Percentiles rank a stretch among this genome's conserved stretches.
Evolutionary conservation across 2,113 vertebrate genomes (phyloP).

Genomic region (Puffinus mauretanicus): DNA sequence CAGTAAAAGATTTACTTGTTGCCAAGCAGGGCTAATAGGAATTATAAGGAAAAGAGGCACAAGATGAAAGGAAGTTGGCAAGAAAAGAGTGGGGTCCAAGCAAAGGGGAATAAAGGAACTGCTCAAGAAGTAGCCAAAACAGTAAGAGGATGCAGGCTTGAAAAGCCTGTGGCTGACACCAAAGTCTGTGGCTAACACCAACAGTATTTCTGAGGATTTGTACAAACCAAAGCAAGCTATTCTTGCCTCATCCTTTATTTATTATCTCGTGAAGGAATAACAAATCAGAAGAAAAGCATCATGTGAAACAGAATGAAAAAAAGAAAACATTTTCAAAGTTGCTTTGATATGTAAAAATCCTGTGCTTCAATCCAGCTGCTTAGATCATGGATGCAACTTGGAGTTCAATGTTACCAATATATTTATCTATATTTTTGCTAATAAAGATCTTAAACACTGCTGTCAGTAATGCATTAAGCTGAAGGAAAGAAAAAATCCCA

Average conservation of each 20-base stretch:
- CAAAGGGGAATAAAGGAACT: neutral
- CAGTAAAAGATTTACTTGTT: neutral
- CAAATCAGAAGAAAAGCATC: neutral
- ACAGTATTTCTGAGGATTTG: neutral
- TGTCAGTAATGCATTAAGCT: neutral
- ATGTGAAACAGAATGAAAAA: neutral
- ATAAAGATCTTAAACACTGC: neutral
- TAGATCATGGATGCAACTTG: neutral
- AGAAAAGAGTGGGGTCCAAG: neutral
- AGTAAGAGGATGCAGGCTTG: neutral
- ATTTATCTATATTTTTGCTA: neutral
- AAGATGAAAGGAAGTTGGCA: neutral
- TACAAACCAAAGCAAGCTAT: neutral
- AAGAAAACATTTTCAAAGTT: neutral
- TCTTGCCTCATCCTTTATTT: neutral
- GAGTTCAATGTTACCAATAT: neutral
- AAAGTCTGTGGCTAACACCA: neutral
- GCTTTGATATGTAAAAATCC: neutral
- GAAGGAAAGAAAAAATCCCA: neutral
- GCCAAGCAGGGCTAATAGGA: neutral
- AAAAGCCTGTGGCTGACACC: neutral
- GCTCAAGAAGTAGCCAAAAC: neutral
- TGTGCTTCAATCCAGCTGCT: neutral
- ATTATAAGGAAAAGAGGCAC: neutral
- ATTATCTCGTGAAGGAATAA: neutral